These are phyloP conservation scores for Akabosia matsudoensis DNA, from an alignment of 1,140 invertebrate species.

Conservation along the genomic window DNA sequence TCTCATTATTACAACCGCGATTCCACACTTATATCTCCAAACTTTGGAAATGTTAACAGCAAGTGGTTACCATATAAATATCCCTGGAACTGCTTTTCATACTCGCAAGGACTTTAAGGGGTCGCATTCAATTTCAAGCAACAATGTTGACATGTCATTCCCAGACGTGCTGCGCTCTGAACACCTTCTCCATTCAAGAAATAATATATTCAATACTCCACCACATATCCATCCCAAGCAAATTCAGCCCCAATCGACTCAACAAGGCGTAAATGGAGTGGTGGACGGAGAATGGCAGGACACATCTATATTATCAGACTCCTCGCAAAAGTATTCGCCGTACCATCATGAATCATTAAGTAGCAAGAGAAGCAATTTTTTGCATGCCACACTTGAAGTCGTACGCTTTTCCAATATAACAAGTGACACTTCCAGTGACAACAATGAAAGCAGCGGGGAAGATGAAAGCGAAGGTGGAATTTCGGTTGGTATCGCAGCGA, in stretches of 20 bases:
- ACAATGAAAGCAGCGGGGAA: not conserved
- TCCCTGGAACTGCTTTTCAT: conserved; percentile 18
- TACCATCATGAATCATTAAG: not conserved
- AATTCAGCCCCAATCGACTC: not conserved
- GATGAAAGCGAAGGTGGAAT: not conserved
- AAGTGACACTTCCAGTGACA: not conserved
- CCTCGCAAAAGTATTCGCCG: not conserved
- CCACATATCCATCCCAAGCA: not conserved
- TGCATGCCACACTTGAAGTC: not conserved
- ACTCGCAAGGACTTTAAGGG: too few relatives aligned
- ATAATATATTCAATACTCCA: not conserved
- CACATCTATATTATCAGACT: not conserved
- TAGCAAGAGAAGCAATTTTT: not conserved
- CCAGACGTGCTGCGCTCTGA: too few relatives aligned
- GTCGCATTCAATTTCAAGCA: too few relatives aligned
- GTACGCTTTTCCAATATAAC: not conserved
- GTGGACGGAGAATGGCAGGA: not conserved
- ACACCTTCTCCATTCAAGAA: too few relatives aligned
- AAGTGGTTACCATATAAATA: not conserved
- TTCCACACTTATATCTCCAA: conserved; percentile 40
- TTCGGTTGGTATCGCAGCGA: conserved; percentile 7
- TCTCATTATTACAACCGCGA: conserved; percentile 37
- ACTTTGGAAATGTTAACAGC: conserved; percentile 22
- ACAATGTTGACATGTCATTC: too few relatives aligned
- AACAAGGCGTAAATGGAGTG: not conserved